A percentile compares a stretch with the other conserved stretches of the same genome.
These are phyloP conservation scores for Podarcis siculus DNA, from an alignment of 2,797 vertebrate genomes.

Conservation along the genomic window DNA sequence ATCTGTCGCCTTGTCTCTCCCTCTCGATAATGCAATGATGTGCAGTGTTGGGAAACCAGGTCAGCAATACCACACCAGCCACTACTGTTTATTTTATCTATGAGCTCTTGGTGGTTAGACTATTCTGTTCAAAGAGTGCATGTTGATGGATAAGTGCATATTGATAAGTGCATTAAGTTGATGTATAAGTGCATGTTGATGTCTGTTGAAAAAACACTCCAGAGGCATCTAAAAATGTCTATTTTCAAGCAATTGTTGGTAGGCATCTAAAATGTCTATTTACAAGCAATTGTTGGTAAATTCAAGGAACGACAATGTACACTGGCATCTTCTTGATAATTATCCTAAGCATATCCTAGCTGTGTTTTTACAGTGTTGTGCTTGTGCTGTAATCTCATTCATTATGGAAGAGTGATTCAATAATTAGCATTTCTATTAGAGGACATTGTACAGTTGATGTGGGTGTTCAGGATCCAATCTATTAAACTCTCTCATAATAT, in stretches of 20 bases:
- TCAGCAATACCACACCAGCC: too few relatives aligned
- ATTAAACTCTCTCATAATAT: constrained; percentile 41
- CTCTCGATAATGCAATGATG: too few relatives aligned
- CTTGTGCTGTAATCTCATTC: neutral
- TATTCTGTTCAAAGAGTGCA: neutral
- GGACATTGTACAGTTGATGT: neutral
- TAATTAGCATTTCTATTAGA: neutral
- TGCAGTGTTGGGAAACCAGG: too few relatives aligned
- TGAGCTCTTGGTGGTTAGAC: neutral
- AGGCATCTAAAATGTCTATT: neutral
- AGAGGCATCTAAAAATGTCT: neutral
- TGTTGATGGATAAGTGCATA: neutral
- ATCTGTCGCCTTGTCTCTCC: too few relatives aligned
- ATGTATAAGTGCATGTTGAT: neutral
- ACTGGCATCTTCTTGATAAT: neutral
- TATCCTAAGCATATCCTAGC: neutral
- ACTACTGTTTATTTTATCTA: neutral
- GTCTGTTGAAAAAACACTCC: neutral
- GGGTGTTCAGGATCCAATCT: constrained; percentile 14
- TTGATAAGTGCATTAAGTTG: too few relatives aligned
- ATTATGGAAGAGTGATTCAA: neutral
- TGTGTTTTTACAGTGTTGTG: neutral
- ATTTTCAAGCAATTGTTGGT: too few relatives aligned
- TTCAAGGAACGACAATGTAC: neutral
- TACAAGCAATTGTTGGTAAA: neutral